Evolutionary conservation across 2,797 vertebrate genomes (phyloP).

Genomic region (Simalia tracyae): DNA sequence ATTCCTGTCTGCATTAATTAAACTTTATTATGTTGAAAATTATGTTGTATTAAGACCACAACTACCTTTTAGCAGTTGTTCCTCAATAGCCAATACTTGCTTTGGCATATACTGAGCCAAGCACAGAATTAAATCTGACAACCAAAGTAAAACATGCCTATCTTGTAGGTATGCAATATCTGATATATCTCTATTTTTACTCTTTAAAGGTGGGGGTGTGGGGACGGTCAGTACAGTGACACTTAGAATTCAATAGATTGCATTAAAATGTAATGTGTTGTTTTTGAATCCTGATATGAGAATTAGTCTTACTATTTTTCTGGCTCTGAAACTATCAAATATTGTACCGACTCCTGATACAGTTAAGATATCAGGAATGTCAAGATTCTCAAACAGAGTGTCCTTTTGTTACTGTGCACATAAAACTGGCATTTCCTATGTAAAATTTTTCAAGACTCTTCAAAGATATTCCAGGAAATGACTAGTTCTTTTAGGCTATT

Average conservation of each 20-base stretch:
- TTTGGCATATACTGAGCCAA: not conserved
- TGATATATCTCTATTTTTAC: not conserved
- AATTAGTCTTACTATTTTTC: not conserved
- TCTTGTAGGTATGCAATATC: not conserved
- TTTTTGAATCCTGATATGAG: not conserved
- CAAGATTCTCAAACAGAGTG: not conserved
- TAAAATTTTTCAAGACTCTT: not conserved
- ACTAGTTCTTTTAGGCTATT: not conserved
- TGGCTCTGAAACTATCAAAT: not conserved
- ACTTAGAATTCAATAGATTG: not conserved
- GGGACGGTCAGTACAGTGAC: not conserved
- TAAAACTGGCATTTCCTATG: not conserved
- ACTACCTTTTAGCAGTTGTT: not conserved
- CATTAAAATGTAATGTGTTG: not conserved
- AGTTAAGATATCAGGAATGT: not conserved
- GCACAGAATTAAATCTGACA: not conserved
- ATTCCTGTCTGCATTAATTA: not conserved
- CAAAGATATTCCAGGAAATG: not conserved
- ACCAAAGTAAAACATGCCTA: not conserved
- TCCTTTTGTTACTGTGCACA: not conserved
- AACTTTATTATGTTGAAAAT: not conserved
- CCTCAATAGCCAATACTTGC: not conserved
- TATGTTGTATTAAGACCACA: not conserved
- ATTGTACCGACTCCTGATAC: not conserved
- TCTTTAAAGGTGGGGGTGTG: not conserved